Evolutionary conservation across 2,797 vertebrate species (phyloP).

Genomic region (Loris lydekkerianus): DNA sequence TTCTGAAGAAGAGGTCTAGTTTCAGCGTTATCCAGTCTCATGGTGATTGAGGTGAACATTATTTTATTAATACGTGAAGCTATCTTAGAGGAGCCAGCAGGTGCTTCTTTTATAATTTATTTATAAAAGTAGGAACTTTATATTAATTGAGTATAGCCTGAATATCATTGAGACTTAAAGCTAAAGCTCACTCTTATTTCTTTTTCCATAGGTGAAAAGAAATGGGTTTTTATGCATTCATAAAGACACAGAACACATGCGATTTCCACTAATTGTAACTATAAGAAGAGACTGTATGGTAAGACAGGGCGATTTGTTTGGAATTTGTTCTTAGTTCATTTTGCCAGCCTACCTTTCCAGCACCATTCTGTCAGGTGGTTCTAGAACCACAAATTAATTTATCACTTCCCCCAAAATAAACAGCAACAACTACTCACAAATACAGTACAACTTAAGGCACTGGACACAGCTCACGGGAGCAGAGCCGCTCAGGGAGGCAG

Average conservation of each 20-base stretch:
- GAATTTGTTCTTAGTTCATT: background rate
- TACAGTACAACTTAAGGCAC: rapidly evolving
- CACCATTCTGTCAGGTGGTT: background rate
- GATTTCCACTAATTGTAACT: background rate
- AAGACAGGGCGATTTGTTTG: background rate
- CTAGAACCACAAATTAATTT: background rate
- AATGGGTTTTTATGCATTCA: background rate
- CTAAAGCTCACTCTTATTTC: background rate
- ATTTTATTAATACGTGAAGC: background rate
- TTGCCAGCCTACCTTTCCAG: background rate
- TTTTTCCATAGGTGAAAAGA: constrained; percentile 4
- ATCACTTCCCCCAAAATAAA: background rate
- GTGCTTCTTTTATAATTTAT: background rate
- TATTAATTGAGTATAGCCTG: background rate
- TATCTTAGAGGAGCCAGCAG: background rate
- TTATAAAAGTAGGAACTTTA: background rate
- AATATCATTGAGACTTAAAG: background rate
- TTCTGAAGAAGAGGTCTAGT: background rate
- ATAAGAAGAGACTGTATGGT: background rate
- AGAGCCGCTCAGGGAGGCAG: background rate
- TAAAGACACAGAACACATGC: background rate
- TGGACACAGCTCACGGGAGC: background rate
- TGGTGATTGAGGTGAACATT: background rate
- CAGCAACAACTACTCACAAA: background rate
- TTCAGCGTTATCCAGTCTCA: background rate